Conservation (phyloP, 2,113 vertebrate genomes). For the Mellivora capensis region DNA sequence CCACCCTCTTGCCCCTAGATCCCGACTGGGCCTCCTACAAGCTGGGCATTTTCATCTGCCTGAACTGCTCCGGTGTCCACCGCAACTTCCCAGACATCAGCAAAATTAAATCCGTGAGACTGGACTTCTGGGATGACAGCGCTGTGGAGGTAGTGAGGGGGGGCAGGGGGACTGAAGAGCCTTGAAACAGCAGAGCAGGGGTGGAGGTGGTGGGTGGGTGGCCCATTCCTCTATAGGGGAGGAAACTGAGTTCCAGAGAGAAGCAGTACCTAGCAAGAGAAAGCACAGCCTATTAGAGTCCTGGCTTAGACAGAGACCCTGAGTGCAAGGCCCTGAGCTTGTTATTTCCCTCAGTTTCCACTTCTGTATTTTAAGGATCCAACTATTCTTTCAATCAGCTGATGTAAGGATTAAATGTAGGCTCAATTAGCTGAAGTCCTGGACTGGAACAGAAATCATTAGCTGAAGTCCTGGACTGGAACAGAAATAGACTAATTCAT, state of each 20-base stretch:
- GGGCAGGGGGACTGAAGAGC: not conserved
- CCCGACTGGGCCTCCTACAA: slow-evolving; percentile 93
- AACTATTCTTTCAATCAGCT: not conserved
- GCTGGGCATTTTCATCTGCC: slow-evolving; percentile 92
- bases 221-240: not conserved
- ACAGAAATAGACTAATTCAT: not conserved
- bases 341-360: not conserved
- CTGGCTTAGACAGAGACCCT: not conserved
- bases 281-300: not conserved
- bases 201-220: not conserved
- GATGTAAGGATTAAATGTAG: not conserved
- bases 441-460: not conserved
- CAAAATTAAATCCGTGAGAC: slow-evolving; percentile 90
- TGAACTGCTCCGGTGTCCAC: slow-evolving; percentile 93
- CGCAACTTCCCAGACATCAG: slow-evolving; percentile 88
- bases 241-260: not conserved
- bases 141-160: slow-evolving; percentile 85
- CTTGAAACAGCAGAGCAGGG: not conserved
- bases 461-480: not conserved
- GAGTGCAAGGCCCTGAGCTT: not conserved
- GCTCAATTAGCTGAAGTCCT: not conserved
- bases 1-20: slow-evolving; percentile 75
- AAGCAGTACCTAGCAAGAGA: not conserved
- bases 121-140: slow-evolving; percentile 94
- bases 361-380: not conserved